Evolutionary conservation across 92 coral and sea anemone species (phyloP).

Genomic region (Porites evermanni): DNA sequence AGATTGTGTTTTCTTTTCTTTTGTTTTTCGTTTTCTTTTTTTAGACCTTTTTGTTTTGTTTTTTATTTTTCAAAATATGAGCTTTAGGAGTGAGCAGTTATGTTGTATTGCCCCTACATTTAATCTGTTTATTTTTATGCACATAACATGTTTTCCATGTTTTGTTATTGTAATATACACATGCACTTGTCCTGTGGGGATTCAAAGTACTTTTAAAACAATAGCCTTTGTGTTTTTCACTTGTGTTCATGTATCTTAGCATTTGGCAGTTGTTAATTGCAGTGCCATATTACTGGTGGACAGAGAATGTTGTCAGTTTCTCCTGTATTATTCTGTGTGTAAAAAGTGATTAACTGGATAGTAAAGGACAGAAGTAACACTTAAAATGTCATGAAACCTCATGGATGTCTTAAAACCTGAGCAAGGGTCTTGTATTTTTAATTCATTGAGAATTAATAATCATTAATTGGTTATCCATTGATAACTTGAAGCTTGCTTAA

Average conservation of each 20-base stretch:
- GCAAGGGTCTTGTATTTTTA: not conserved
- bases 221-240: slow-evolving; percentile 6
- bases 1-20: not conserved
- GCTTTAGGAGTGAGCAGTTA: no score
- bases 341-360: slow-evolving; percentile 15
- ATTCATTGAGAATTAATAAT: slow-evolving; percentile 3
- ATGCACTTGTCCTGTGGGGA: not conserved
- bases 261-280: slow-evolving; percentile 22
- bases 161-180: slow-evolving; percentile 9
- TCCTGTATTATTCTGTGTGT: not conserved
- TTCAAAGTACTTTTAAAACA: slow-evolving; percentile 3
- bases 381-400: not conserved
- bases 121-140: no score
- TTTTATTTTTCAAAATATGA: no score
- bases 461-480: slow-evolving; percentile 19
- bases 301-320: not conserved
- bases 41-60: no score
- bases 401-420: not conserved
- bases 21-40: no score
- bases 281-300: not conserved
- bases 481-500: slow-evolving; percentile 21
- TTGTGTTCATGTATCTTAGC: not conserved
- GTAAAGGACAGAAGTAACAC: no score
- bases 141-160: no score
- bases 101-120: no score